phyloP scores from a whole-genome alignment of 1,140 invertebrate genomes.

The Mya arenaria region DNA sequence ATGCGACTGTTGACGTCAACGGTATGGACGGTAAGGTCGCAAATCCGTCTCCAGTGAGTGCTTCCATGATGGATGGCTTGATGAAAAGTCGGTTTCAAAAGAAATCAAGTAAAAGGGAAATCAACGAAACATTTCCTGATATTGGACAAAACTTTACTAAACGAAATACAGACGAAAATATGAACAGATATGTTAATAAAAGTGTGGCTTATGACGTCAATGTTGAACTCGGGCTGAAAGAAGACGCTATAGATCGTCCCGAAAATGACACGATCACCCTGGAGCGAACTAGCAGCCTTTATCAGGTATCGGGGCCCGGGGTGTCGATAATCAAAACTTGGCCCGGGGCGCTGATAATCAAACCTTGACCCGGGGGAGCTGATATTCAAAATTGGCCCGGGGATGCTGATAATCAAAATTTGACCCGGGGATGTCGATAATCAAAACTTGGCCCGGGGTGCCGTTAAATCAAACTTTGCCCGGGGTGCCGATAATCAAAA shows the following conservation, averaged over 20 bases:
- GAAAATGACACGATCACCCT: not conserved
- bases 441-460: not conserved
- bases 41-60: not conserved
- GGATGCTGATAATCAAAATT: not conserved
- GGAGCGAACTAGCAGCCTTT: not conserved
- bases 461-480: no score
- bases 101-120: no score
- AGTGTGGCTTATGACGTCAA: not conserved
- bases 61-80: constrained; percentile 2
- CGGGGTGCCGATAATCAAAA: no score
- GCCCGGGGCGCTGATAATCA: not conserved
- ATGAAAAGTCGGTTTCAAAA: not conserved
- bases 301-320: not conserved
- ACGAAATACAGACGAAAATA: no score
- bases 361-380: not conserved
- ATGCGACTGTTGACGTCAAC: not conserved
- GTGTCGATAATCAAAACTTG: not conserved
- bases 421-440: not conserved
- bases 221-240: not conserved
- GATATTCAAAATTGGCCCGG: not conserved
- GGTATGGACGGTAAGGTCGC: not conserved
- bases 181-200: not conserved
- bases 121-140: no score
- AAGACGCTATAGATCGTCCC: not conserved
- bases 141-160: no score